Conservation (phyloP, 1,140 invertebrate genomes). For the Acromyrmex heyeri region DNA sequence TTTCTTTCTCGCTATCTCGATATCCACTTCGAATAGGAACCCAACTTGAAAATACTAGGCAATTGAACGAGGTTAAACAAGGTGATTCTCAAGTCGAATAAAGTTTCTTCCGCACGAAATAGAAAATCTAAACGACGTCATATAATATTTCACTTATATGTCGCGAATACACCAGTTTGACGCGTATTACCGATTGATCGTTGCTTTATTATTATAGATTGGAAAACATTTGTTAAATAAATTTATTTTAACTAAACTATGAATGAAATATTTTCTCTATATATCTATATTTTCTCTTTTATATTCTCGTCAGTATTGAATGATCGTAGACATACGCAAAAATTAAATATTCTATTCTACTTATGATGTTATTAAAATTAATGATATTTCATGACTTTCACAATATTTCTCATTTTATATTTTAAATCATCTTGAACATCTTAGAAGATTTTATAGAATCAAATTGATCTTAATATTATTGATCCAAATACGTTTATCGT, state of each 20-base stretch:
- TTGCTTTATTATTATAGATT: neutral
- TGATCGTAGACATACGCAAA: neutral
- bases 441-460: neutral
- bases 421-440: neutral
- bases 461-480: neutral
- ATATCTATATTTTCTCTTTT: no score
- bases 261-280: neutral
- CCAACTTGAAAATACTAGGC: conserved; percentile 38
- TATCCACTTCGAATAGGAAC: conserved; percentile 27
- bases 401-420: neutral
- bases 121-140: conserved; percentile 30
- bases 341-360: neutral
- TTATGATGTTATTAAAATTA: neutral
- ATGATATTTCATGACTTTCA: neutral
- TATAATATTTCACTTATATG: conserved; percentile 15
- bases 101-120: conserved; percentile 37
- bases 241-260: neutral
- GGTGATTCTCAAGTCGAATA: conserved; percentile 40
- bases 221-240: neutral
- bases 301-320: neutral
- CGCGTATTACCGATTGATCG: neutral
- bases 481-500: neutral
- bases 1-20: neutral
- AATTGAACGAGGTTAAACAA: conserved; percentile 70
- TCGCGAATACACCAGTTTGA: neutral